These are phyloP conservation scores for Ciconia nigra DNA, from an alignment of 2,797 vertebrate genomes.

Conservation along the genomic window DNA sequence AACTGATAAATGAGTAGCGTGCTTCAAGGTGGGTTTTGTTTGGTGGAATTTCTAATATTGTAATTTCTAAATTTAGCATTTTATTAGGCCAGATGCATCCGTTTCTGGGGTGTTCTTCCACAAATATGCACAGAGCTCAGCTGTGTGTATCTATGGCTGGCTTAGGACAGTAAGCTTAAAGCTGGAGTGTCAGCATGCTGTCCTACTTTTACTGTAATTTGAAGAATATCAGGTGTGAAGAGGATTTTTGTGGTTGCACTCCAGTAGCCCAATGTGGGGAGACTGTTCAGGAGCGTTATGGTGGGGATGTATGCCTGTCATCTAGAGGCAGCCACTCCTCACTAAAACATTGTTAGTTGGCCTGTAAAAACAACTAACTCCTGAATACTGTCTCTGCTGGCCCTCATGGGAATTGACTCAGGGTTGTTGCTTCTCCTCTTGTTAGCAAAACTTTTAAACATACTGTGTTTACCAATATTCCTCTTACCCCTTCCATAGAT, in stretches of 20 bases:
- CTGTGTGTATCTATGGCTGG: not conserved
- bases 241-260: not conserved
- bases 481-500: not conserved
- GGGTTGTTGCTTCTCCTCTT: not conserved
- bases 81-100: not conserved
- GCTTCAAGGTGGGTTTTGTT: not conserved
- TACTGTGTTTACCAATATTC: not conserved
- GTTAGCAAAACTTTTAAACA: not conserved
- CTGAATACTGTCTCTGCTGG: not conserved
- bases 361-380: not conserved
- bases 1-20: not conserved
- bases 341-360: not conserved
- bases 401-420: rapidly evolving
- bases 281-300: not conserved
- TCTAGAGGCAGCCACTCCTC: not conserved
- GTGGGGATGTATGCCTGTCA: not conserved
- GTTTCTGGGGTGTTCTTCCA: not conserved
- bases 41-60: not conserved
- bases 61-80: not conserved
- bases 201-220: not conserved
- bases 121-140: not conserved
- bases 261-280: not conserved
- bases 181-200: not conserved
- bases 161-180: not conserved
- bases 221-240: not conserved